Evolutionary conservation across 2,888 invertebrate species (phyloP), one percentile per base, ranked within the genome.

Genomic region (Napeogenes inachia): DNA sequence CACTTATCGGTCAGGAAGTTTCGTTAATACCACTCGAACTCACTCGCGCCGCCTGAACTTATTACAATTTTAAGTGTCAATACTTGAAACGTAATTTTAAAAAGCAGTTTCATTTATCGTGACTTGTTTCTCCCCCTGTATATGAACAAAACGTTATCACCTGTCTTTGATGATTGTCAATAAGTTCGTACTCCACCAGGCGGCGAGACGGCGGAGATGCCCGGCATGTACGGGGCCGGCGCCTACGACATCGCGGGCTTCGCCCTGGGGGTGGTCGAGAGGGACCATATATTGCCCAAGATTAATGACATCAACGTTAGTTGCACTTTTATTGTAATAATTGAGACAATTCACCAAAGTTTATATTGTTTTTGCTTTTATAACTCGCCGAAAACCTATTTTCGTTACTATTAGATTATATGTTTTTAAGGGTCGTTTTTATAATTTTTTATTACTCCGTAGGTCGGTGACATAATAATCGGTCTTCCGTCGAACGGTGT

Each of bases 221-320:
- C 99, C 0, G 96, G 97, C 56, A 94, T 99, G 91, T 99, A 99
- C 83, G 89, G 91, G 45, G 87, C 93, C 0, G 95, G 95, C 2
- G 96, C 97, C 60, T 99, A 98, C 81, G 99, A 99, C 84, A 89
- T 99, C 66, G 99, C 98, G 1, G 99, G 99, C 1, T 99, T 99
- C 88, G 94, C 97, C 1, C 95, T 99, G 38, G 99, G 99, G 2
- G 97, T 96, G 0, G 97, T 98, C 0, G 98, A 99, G 79, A 90
- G 94, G 5, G 81, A 89, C 0, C 87, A 92, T 56, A 92, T 98
- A 30, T 83, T 97, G 73, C 98, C 98, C 4, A 92, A 92, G 65
- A 90, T 93, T 42, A 89, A 93, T 42, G 93, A 94, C 10, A 95
- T 99, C 59, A 82, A 83, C 54, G 89, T 87, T 47, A 76, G 76